These are phyloP conservation scores for Cryptoprocta ferox DNA, from an alignment of 2,797 vertebrate genomes.

Conservation along the genomic window DNA sequence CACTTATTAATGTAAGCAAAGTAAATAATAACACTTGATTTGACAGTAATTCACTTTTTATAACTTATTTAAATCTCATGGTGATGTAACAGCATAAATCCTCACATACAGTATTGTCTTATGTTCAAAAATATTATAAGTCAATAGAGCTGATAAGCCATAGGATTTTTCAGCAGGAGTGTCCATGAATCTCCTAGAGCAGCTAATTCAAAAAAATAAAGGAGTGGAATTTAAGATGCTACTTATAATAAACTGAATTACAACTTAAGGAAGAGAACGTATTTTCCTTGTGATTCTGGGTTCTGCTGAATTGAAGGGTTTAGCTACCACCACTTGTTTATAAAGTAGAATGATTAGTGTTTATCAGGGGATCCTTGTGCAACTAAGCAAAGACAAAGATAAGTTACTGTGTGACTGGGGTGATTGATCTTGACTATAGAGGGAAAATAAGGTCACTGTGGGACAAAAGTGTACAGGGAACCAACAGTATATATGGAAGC, in stretches of 20 bases:
- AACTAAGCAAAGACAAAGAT: not conserved
- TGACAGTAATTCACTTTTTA: not conserved
- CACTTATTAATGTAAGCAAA: not conserved
- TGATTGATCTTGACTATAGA: not conserved
- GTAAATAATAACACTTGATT: not conserved
- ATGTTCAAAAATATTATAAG: not conserved
- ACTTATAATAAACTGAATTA: not conserved
- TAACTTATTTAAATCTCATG: not conserved
- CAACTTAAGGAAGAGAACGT: not conserved
- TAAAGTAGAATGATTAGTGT: not conserved
- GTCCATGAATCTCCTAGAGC: not conserved
- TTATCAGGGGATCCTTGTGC: not conserved
- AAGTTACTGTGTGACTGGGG: not conserved
- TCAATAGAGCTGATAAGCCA: not conserved
- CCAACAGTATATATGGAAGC: not conserved
- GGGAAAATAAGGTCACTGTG: not conserved
- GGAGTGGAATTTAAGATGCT: not conserved
- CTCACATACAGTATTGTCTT: not conserved
- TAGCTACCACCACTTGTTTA: not conserved
- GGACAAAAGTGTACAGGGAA: not conserved
- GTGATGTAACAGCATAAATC: not conserved
- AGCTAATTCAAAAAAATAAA: not conserved
- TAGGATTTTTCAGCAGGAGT: not conserved
- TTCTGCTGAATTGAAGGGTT: not conserved
- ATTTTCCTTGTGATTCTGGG: not conserved